Evolutionary conservation across 2,888 invertebrate genomes (phyloP), one percentile per base, ranked within the genome.

Genomic region (Bellardia bayeri): DNA sequence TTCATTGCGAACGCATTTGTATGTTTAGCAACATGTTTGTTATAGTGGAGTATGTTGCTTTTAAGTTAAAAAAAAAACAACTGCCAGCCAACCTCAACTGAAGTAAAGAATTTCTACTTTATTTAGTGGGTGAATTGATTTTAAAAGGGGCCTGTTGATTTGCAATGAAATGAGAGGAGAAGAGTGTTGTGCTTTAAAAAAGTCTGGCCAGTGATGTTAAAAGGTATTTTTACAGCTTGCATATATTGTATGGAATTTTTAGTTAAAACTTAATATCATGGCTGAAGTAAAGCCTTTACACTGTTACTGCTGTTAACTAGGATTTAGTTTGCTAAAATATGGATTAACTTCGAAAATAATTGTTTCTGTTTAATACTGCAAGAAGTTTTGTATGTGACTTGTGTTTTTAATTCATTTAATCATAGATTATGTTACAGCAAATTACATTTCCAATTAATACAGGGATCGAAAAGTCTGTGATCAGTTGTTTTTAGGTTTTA

Each of bases 121-220:
- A n/a, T 69, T 69, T 33, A 69, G 69, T 69, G 69, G 69, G 69
- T 51, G 69, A 30, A 40, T 64, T 37, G n/a, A n/a, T 11, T 16
- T 9, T 54, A 14, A 7, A 54, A n/a, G 13, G 7, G 33, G n/a
- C n/a, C n/a, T 37, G 37, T 6, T 37, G 3, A 2, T 64, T 63
- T 45, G 6, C 14, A 11, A 14, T 40, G 11, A 6, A 14, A 54
- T 14, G 14, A 33, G 61, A 1, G 5, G 11, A 13, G 33, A 56
- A 56, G 13, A 30, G 14, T 8, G 30, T 33, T 9, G 45, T 13
- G 4, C 37, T 33, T 61, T 33, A 61, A 33, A 14, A 30, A 68
- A 49, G 30, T 49, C 13, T 68, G 23, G 49, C 2, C 30, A 14
- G 42, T 66, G 23, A 23, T 66, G 9, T 66, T 49, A 13, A 13